Evolutionary conservation across 2,797 vertebrate species (phyloP).

Genomic region (Peromyscus nudipes): DNA sequence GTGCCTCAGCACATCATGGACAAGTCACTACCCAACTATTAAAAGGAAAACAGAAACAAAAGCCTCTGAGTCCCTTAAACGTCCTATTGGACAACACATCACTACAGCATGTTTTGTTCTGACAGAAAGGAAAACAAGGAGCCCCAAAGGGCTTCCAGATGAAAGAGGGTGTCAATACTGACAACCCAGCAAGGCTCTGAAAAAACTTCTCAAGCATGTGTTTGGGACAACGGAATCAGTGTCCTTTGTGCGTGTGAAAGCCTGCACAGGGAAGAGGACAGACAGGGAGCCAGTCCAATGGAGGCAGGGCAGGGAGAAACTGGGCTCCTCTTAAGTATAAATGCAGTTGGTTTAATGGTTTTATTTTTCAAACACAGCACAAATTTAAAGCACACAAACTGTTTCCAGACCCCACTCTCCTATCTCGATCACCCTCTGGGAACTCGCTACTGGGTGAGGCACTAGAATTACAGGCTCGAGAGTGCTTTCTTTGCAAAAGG

Average conservation of each 20-base stretch:
- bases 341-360: constrained; percentile 1
- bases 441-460: constrained; percentile 29
- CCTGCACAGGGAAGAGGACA: not conserved
- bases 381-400: constrained; percentile 18
- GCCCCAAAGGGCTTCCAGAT: constrained; percentile 67
- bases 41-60: not conserved
- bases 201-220: not conserved
- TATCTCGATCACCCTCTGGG: not conserved
- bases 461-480: not conserved
- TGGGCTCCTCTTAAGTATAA: not conserved
- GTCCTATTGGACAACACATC: constrained; percentile 42
- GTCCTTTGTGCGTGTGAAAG: not conserved
- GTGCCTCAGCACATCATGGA: not conserved
- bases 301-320: not conserved
- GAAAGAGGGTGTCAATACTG: constrained; percentile 38
- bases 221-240: not conserved
- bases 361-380: constrained; percentile 47
- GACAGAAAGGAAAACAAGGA: constrained; percentile 49
- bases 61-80: not conserved
- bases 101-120: constrained; percentile 51
- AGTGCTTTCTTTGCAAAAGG: not conserved
- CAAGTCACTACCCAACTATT: not conserved
- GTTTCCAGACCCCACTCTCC: constrained; percentile 34
- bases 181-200: constrained; percentile 3
- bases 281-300: not conserved